A percentile compares a stretch with the other conserved stretches of the same genome.
Conservation (phyloP, 2,888 invertebrate species). For the Hypercompe scribonia region DNA sequence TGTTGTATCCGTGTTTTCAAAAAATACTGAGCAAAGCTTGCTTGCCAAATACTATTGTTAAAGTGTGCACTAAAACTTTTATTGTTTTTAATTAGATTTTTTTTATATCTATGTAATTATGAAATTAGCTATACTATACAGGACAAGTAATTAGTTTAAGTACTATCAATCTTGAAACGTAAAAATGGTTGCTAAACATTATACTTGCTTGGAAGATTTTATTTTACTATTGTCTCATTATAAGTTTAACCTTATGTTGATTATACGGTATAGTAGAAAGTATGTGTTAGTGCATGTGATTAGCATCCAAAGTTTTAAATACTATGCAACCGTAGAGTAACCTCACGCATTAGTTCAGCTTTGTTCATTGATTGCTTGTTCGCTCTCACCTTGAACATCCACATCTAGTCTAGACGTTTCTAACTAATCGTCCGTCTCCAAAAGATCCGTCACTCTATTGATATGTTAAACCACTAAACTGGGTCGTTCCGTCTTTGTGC, state of each 20-base stretch:
- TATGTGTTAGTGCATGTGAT: neutral
- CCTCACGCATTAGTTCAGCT: constrained; percentile 6
- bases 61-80: neutral
- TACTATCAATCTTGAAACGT: too few species aligned
- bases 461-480: constrained; percentile 72
- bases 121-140: too few species aligned
- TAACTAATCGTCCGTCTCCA: constrained; percentile 30
- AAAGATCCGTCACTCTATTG: constrained; percentile 60
- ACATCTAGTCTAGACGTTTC: constrained; percentile 28
- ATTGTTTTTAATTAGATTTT: neutral
- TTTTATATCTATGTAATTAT: neutral
- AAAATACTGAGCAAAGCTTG: too few species aligned
- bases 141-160: too few species aligned
- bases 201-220: too few species aligned
- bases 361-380: constrained; percentile 13
- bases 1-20: too few species aligned
- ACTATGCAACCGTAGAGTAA: neutral
- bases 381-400: constrained; percentile 15
- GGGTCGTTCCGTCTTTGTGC: constrained; percentile 68
- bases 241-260: neutral
- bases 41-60: too few species aligned
- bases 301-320: neutral
- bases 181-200: neutral
- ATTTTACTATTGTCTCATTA: neutral
- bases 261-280: neutral